Evolutionary conservation across 1,140 invertebrate genomes (phyloP).

Genomic region (Drosophila kurseongensis): DNA sequence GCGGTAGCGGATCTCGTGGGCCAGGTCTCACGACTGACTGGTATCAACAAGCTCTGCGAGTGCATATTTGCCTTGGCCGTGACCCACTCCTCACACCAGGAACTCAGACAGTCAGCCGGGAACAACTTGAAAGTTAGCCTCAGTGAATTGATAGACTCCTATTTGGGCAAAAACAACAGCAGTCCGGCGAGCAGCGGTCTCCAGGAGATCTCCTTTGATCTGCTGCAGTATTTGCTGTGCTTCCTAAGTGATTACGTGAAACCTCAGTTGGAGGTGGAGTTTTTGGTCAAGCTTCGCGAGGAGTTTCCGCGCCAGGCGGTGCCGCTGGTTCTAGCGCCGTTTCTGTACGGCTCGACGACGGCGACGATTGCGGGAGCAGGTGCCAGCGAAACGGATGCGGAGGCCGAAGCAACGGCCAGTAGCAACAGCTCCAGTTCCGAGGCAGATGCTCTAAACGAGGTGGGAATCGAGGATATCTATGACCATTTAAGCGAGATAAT

Average conservation of each 20-base stretch:
- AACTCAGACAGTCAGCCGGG: slow-evolving; percentile 89
- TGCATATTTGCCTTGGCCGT: slow-evolving; percentile 94
- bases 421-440: slow-evolving; percentile 63
- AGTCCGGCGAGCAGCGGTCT: slow-evolving; percentile 91
- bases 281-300: slow-evolving; percentile 91
- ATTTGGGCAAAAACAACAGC: slow-evolving; percentile 89
- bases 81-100: slow-evolving; percentile 91
- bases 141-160: slow-evolving; percentile 93
- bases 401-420: slow-evolving; percentile 58
- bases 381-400: slow-evolving; percentile 67
- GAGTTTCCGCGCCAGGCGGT: slow-evolving; percentile 95
- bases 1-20: slow-evolving; percentile 90
- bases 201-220: slow-evolving; percentile 94
- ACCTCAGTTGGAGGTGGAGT: slow-evolving; percentile 91
- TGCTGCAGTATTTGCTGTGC: slow-evolving; percentile 92
- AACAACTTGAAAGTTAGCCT: slow-evolving; percentile 93
- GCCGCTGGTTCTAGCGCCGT: slow-evolving; percentile 94
- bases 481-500: slow-evolving; percentile 83
- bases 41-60: slow-evolving; percentile 94
- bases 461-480: slow-evolving; percentile 83
- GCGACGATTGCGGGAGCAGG: slow-evolving; percentile 28
- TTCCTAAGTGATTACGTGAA: slow-evolving; percentile 85
- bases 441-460: slow-evolving; percentile 73
- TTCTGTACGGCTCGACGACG: slow-evolving; percentile 87
- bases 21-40: slow-evolving; percentile 93